Percentiles rank a stretch among this genome's conserved stretches.
These are phyloP conservation scores for Parelbella ahira DNA, from an alignment of 2,888 invertebrate species.

Conservation along the genomic window DNA sequence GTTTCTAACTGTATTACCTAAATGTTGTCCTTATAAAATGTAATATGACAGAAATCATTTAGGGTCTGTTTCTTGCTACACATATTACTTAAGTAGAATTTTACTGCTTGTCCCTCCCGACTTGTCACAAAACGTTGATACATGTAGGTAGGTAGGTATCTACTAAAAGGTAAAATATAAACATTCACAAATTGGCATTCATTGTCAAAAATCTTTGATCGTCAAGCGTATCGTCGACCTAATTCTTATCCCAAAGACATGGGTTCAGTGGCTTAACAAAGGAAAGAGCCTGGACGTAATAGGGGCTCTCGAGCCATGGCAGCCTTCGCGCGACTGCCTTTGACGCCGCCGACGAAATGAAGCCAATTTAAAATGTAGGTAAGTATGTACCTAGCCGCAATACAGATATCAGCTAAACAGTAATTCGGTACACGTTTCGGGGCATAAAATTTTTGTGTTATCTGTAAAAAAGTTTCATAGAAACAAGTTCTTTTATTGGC, in stretches of 20 bases:
- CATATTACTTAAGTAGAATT: too few relatives aligned
- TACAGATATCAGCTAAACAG: conserved; percentile 31
- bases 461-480: too few relatives aligned
- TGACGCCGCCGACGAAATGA: conserved; percentile 58
- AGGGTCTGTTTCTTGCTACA: too few relatives aligned
- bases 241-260: conserved; percentile 75
- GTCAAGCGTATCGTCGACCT: conserved; percentile 58
- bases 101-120: too few relatives aligned
- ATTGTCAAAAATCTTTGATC: conserved; percentile 51
- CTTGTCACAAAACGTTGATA: too few relatives aligned
- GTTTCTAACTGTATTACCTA: too few relatives aligned
- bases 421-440: too few relatives aligned
- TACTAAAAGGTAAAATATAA: conserved; percentile 5
- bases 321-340: conserved; percentile 49
- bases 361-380: conserved; percentile 59
- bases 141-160: background rate
- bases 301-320: conserved; percentile 60
- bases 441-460: too few relatives aligned
- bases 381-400: conserved; percentile 38
- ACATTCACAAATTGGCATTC: conserved; percentile 17
- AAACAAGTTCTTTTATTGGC: too few relatives aligned
- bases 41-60: too few relatives aligned
- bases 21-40: too few relatives aligned
- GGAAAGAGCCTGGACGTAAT: conserved; percentile 67
- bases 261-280: conserved; percentile 57